Conservation (phyloP, 1,140 invertebrate species). For the Paramacrobiotus metropolitanus region DNA sequence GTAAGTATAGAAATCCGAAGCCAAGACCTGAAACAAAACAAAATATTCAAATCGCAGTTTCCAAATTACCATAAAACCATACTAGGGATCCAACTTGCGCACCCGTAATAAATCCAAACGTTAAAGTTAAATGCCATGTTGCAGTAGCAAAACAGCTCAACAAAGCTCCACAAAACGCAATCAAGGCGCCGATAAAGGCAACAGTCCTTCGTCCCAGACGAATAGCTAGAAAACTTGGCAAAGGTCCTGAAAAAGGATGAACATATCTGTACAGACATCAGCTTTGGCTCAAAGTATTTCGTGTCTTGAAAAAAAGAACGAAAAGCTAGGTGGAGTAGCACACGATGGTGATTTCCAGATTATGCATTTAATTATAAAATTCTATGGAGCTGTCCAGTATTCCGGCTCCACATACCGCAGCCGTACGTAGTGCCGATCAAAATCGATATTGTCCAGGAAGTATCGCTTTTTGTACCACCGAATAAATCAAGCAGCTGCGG, state of each 20-base stretch:
- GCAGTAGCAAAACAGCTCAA: slow-evolving; percentile 51
- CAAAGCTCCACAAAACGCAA: slow-evolving; percentile 49
- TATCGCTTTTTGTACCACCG: slow-evolving; percentile 43
- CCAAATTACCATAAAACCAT: neutral
- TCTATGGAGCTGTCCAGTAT: no score
- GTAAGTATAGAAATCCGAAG: slow-evolving; percentile 77
- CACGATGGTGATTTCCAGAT: no score
- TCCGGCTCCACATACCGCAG: slow-evolving; percentile 58
- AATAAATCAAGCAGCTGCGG: slow-evolving; percentile 56
- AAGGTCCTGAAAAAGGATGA: neutral
- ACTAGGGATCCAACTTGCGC: slow-evolving; percentile 15
- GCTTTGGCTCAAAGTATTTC: no score
- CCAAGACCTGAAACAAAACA: slow-evolving; percentile 42
- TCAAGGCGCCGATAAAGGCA: slow-evolving; percentile 53
- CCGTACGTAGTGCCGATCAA: slow-evolving; percentile 72
- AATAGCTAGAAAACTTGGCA: slow-evolving; percentile 36
- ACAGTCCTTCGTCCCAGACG: slow-evolving; percentile 67
- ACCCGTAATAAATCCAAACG: slow-evolving; percentile 67
- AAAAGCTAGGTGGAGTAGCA: no score
- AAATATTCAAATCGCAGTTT: slow-evolving; percentile 8
- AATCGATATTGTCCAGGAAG: slow-evolving; percentile 69
- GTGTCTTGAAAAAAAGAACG: no score
- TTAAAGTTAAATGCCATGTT: slow-evolving; percentile 49
- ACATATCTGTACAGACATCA: no score
- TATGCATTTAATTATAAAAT: no score